Evolutionary conservation across 2,888 invertebrate species (phyloP), one percentile per base, ranked within the genome.

Genomic region (Galeopsomyia nigrocyanea): DNA sequence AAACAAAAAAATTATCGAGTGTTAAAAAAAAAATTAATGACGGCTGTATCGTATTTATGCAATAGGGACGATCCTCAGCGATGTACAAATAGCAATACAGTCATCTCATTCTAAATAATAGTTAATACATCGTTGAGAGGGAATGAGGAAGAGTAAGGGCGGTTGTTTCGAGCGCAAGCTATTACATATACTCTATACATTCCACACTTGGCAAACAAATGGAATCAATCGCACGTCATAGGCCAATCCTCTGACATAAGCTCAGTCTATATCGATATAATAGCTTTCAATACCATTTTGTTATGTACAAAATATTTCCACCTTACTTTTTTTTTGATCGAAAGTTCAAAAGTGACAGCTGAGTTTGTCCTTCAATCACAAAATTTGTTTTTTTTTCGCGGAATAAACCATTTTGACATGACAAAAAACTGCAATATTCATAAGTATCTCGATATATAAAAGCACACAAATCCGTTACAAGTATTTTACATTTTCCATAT

Each of bases 91-190:
- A 77, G 76, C 75, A 78, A 71, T 78, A 73, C 76, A 77, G 75
- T 79, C 76, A 78, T 74, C 71, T 78, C 77, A 75, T 80, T 77
- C 21, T 71, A 74, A 77, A 75, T 78, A 39, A 39, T 39, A 39
- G 39, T 79, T 80, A 51, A 76, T 79, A 80, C 77, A 78, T 75
- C 76, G 68, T 76, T 61, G 76, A 75, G 74, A 74, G 74, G 68
- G 61, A 73, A 65, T 21, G 61, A 65, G 60, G 63, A 68, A 73
- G 64, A 68, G 63, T 63, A 58, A 57, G 63, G 39, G 6, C 64
- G 68, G 55, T 39, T 62, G 46, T 61, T 68, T 57, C 53, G 31
- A 58, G 55, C 49, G 49, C 68, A 49, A 55, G 55, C 64, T 64
- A 57, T 53, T 58, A 63, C 63, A 68, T 58, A 49, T 63, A 72